phyloP scores from a whole-genome alignment of 1,140 invertebrate species.

The Ruditapes philippinarum region DNA sequence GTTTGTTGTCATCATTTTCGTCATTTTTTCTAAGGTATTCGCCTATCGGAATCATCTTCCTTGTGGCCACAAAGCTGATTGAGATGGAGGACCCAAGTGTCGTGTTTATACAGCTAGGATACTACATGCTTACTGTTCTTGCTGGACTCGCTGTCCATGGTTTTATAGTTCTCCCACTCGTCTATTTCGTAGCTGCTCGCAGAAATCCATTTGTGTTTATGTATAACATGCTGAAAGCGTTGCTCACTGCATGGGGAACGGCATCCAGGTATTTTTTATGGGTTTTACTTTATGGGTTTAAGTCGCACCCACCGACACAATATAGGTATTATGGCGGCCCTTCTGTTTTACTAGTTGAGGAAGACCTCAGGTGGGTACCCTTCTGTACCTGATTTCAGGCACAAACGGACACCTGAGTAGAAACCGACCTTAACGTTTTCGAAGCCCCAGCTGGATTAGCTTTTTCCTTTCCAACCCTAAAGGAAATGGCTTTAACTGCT shows the following conservation, averaged over 20 bases:
- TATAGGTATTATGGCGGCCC: too few species aligned
- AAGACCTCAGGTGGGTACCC: too few species aligned
- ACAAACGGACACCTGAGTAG: too few species aligned
- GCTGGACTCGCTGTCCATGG: slow-evolving; percentile 83
- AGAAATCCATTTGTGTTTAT: slow-evolving; percentile 84
- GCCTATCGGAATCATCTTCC: slow-evolving; percentile 96
- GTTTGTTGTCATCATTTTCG: too few species aligned
- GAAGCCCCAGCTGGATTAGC: too few species aligned
- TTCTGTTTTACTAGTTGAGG: too few species aligned
- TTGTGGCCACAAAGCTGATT: slow-evolving; percentile 95
- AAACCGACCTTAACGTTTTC: too few species aligned
- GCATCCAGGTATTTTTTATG: slow-evolving; percentile 86
- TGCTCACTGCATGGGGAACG: slow-evolving; percentile 85
- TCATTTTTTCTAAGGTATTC: slow-evolving; percentile 93
- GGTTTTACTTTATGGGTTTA: too few species aligned
- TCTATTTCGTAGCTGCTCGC: slow-evolving; percentile 82
- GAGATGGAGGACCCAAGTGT: slow-evolving; percentile 91
- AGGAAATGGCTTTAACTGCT: too few species aligned
- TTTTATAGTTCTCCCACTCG: slow-evolving; percentile 83
- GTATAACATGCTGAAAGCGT: slow-evolving; percentile 80
- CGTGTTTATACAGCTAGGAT: slow-evolving; percentile 79
- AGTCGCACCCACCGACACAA: too few species aligned
- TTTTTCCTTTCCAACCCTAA: too few species aligned
- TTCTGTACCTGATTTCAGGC: too few species aligned
- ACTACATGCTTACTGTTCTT: slow-evolving; percentile 84